A percentile compares a stretch with the other conserved stretches of the same genome.
These are phyloP conservation scores for Grantiella picta DNA, from an alignment of 2,113 vertebrate genomes.

Conservation along the genomic window DNA sequence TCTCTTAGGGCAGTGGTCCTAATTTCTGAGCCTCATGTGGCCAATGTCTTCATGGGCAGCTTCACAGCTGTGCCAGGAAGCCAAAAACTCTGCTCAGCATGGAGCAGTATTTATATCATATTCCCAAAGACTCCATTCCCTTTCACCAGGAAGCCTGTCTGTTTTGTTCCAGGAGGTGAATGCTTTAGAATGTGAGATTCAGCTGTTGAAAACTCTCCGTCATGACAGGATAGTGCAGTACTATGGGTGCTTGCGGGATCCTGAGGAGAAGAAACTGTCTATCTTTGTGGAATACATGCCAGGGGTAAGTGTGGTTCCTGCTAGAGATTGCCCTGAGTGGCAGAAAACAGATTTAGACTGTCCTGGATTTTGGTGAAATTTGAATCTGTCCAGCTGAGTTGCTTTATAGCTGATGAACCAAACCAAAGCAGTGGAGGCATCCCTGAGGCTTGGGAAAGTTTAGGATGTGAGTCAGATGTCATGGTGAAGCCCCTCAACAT, in stretches of 20 bases:
- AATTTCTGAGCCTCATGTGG: background rate
- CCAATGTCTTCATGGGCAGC: accelerated
- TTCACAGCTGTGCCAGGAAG: background rate
- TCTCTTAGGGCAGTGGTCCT: background rate
- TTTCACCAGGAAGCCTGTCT: background rate
- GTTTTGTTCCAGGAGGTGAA: slow-evolving; percentile 81
- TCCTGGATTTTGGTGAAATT: background rate
- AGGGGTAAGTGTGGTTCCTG: slow-evolving; percentile 74
- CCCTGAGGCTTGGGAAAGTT: background rate
- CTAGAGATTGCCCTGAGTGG: background rate
- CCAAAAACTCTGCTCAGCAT: background rate
- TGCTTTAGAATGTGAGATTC: slow-evolving; percentile 91
- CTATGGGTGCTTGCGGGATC: slow-evolving; percentile 85
- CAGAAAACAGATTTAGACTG: background rate
- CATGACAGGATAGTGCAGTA: slow-evolving; percentile 92
- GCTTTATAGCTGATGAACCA: background rate
- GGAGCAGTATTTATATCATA: background rate
- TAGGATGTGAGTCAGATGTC: background rate
- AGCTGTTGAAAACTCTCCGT: slow-evolving; percentile 87
- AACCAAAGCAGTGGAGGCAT: background rate
- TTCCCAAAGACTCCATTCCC: background rate
- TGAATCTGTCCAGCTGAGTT: background rate
- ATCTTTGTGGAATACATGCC: slow-evolving; percentile 95
- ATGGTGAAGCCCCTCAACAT: background rate
- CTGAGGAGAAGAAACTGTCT: slow-evolving; percentile 83